A percentile compares a stretch with the other conserved stretches of the same genome.
Evolutionary conservation across 1,140 invertebrate genomes (phyloP).

Genomic region (Lepidostoma basale): DNA sequence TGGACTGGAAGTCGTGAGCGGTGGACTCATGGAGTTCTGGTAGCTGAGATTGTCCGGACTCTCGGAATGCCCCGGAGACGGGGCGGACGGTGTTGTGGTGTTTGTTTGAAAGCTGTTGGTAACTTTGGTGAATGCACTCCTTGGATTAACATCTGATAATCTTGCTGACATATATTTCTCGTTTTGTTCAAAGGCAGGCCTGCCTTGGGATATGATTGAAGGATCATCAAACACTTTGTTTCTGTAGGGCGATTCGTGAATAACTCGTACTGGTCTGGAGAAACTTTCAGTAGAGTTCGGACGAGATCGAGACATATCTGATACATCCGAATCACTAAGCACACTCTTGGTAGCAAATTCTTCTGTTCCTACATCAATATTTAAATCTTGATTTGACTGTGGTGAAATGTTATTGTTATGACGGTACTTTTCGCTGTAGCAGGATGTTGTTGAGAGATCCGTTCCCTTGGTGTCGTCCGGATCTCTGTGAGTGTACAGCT

Average conservation of each 20-base stretch:
- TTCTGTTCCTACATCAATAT: constrained; percentile 62
- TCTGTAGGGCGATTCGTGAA: constrained; percentile 57
- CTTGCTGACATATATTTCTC: constrained; percentile 53
- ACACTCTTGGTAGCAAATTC: constrained; percentile 58
- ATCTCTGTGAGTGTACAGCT: constrained; percentile 46
- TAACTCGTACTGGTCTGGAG: constrained; percentile 53
- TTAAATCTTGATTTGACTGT: constrained; percentile 56
- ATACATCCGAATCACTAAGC: constrained; percentile 59
- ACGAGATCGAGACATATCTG: constrained; percentile 57
- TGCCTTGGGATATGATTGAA: constrained; percentile 60
- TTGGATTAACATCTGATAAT: constrained; percentile 56
- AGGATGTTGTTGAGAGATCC: constrained; percentile 35
- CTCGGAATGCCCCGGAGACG: constrained; percentile 69
- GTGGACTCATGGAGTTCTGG: constrained; percentile 77
- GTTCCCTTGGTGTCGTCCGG: constrained; percentile 52
- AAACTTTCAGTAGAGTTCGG: constrained; percentile 61
- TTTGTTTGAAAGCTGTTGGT: constrained; percentile 52
- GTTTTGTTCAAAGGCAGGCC: constrained; percentile 54
- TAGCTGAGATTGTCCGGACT: constrained; percentile 77
- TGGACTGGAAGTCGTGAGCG: constrained; percentile 61
- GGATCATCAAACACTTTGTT: constrained; percentile 68
- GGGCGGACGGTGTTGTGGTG: constrained; percentile 48
- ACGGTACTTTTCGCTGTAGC: constrained; percentile 52
- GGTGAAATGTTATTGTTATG: constrained; percentile 59
- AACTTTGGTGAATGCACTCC: constrained; percentile 84